Percentiles rank a stretch among this genome's conserved stretches.
Evolutionary conservation across 2,113 vertebrate genomes (phyloP).

Genomic region (Gallinago undulata): DNA sequence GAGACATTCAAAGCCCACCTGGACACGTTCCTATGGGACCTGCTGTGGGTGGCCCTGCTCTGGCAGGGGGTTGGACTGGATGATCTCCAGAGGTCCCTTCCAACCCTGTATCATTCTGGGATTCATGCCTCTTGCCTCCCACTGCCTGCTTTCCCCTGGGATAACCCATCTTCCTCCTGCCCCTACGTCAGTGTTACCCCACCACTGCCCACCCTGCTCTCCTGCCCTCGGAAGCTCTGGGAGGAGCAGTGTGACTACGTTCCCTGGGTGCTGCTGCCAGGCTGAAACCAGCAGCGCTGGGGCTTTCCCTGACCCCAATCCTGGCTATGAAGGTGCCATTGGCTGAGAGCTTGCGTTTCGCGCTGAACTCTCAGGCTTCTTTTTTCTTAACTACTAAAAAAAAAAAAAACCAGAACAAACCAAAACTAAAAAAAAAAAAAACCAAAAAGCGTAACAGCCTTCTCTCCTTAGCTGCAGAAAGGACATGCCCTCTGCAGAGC

Average conservation of each 20-base stretch:
- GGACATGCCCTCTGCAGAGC: not conserved
- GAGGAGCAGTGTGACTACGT: not conserved
- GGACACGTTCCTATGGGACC: no score
- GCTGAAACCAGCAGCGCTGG: not conserved
- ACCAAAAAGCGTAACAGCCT: not conserved
- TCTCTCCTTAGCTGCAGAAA: not conserved
- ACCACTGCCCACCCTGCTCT: not conserved
- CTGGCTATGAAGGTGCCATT: not conserved
- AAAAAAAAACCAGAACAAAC: not conserved
- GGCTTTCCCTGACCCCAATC: not conserved
- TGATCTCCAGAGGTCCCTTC: no score
- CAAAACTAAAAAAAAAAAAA: not conserved
- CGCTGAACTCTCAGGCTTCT: not conserved
- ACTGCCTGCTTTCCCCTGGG: not conserved
- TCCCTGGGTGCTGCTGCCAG: accelerated
- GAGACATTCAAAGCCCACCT: no score
- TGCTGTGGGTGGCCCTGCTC: no score
- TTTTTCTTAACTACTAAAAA: not conserved
- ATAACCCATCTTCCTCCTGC: not conserved
- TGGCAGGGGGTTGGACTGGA: no score
- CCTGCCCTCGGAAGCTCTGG: not conserved
- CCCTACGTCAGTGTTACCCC: no score
- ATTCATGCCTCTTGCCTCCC: not conserved
- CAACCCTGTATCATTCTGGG: no score
- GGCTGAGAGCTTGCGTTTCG: not conserved